A percentile compares a stretch with the other conserved stretches of the same genome.
These are phyloP conservation scores for Diploscapter pachys DNA, from an alignment of 1,140 invertebrate species.

Conservation along the genomic window DNA sequence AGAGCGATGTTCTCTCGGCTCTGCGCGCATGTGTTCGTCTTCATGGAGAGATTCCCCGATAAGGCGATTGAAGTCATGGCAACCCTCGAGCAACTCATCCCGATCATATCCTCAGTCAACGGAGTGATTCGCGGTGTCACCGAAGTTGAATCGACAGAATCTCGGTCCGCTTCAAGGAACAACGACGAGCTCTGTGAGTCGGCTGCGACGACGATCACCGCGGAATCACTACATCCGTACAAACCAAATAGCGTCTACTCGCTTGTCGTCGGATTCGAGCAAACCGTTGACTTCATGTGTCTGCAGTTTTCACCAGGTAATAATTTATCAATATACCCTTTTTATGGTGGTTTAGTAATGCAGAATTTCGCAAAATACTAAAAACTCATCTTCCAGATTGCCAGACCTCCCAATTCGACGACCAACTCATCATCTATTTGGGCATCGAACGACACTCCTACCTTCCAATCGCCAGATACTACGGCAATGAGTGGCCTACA, in stretches of 20 bases:
- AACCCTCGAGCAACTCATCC: slow-evolving; percentile 82
- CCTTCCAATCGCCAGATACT: slow-evolving; percentile 73
- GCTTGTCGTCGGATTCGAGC: slow-evolving; percentile 80
- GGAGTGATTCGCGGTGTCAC: slow-evolving; percentile 50
- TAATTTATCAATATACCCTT: no score
- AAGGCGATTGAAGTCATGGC: slow-evolving; percentile 84
- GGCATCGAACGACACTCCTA: slow-evolving; percentile 60
- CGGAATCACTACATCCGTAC: slow-evolving; percentile 95
- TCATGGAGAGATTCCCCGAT: slow-evolving; percentile 60
- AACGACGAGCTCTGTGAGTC: slow-evolving; percentile 59
- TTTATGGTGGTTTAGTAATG: no score
- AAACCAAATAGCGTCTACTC: slow-evolving; percentile 80
- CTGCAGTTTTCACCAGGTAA: slow-evolving; percentile 71
- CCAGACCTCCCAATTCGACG: slow-evolving; percentile 86
- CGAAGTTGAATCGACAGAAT: slow-evolving; percentile 22
- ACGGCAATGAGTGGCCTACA: slow-evolving; percentile 79
- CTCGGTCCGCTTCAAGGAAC: background rate
- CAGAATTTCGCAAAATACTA: no score
- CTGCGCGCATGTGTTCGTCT: slow-evolving; percentile 43
- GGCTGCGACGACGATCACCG: slow-evolving; percentile 77
- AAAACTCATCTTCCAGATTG: slow-evolving; percentile 67
- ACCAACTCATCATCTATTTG: slow-evolving; percentile 76
- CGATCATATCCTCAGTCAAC: slow-evolving; percentile 81
- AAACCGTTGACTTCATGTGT: slow-evolving; percentile 81
- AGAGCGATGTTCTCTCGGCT: slow-evolving; percentile 30